Conservation (phyloP, 2,797 vertebrate species). For the Bradypodion ventrale region DNA sequence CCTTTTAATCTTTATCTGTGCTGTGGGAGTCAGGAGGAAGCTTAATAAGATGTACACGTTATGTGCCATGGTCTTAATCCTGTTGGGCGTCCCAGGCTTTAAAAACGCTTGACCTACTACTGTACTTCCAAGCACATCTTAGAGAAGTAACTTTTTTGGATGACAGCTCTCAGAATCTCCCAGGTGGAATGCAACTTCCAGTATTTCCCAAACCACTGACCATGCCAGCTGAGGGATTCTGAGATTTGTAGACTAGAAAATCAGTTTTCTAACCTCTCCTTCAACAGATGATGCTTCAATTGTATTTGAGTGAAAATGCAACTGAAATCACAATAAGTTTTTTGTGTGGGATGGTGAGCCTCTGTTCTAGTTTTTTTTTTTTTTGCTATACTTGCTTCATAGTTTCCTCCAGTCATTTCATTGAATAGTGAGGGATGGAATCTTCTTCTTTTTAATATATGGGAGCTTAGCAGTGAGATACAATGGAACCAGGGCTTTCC, state of each 20-base stretch:
- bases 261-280: neutral
- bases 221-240: too few relatives aligned
- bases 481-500: neutral
- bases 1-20: constrained; percentile 27
- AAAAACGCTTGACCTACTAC: neutral
- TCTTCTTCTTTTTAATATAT: neutral
- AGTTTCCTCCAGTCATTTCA: neutral
- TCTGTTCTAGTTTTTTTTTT: neutral
- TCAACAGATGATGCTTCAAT: neutral
- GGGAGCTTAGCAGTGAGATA: neutral
- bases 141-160: too few relatives aligned
- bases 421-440: neutral
- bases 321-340: neutral
- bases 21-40: neutral
- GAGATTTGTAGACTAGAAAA: too few relatives aligned
- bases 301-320: neutral
- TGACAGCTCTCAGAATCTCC: too few relatives aligned
- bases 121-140: neutral
- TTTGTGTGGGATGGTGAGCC: neutral
- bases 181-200: too few relatives aligned
- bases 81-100: neutral
- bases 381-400: neutral
- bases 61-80: neutral
- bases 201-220: too few relatives aligned
- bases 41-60: neutral